These are phyloP conservation scores for Papilio machaon DNA, from an alignment of 1,140 invertebrate species.

Conservation along the genomic window DNA sequence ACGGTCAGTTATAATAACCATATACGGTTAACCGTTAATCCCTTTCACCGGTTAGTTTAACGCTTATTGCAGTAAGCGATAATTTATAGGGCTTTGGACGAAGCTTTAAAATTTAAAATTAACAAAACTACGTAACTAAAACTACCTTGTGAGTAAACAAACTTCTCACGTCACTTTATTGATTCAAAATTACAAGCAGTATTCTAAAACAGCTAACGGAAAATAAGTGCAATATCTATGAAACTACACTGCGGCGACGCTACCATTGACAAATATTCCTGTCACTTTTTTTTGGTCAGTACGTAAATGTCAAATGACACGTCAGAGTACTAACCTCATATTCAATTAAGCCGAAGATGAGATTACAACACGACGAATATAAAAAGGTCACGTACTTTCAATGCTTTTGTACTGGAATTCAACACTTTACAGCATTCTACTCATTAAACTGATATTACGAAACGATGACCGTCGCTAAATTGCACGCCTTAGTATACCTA, in stretches of 20 bases:
- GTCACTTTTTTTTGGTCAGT: not conserved
- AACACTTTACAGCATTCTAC: conserved; percentile 11
- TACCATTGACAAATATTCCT: no score
- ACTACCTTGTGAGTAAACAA: not conserved
- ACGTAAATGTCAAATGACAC: not conserved
- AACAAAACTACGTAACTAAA: not conserved
- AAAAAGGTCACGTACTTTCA: conserved; percentile 12
- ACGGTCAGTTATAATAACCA: conserved; percentile 29
- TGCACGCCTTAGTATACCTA: not conserved
- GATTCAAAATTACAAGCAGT: no score
- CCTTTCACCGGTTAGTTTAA: conserved; percentile 31
- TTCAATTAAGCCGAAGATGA: conserved; percentile 15
- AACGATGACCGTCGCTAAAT: conserved; percentile 1
- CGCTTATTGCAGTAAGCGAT: conserved; percentile 19
- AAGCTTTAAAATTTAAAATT: not conserved
- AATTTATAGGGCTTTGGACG: conserved; percentile 19
- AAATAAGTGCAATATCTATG: no score
- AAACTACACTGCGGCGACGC: no score
- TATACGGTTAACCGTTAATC: conserved; percentile 30
- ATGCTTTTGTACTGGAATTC: conserved; percentile 2
- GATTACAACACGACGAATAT: conserved; percentile 5
- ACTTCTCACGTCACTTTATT: no score
- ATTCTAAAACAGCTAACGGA: not conserved
- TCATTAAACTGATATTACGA: not conserved
- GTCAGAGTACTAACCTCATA: not conserved